Conservation (phyloP, 1,140 invertebrate species). For the Drosophila nigromelanica region DNA sequence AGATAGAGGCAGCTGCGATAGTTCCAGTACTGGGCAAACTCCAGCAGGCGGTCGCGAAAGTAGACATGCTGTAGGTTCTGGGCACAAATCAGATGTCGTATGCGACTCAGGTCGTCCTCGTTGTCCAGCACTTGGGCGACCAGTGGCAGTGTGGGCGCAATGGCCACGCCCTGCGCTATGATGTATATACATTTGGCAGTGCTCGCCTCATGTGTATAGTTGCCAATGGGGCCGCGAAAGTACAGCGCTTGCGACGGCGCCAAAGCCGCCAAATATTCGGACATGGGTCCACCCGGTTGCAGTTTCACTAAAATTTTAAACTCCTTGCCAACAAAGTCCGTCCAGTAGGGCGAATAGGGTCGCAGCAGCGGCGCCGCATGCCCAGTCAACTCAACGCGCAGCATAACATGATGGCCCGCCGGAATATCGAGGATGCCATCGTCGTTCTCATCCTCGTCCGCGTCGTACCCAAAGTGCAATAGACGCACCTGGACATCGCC, state of each 20-base stretch:
- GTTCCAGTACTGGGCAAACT: slow-evolving; percentile 76
- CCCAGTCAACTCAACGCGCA: slow-evolving; percentile 34
- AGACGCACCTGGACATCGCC: slow-evolving; percentile 42
- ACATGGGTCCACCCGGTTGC: slow-evolving; percentile 63
- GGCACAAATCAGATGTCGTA: slow-evolving; percentile 68
- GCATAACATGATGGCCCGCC: slow-evolving; percentile 76
- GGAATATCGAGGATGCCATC: slow-evolving; percentile 67
- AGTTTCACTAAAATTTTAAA: slow-evolving; percentile 79
- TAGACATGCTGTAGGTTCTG: slow-evolving; percentile 62
- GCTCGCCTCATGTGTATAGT: slow-evolving; percentile 42
- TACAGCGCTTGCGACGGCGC: slow-evolving; percentile 51
- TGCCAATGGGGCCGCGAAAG: slow-evolving; percentile 77
- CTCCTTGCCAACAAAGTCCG: slow-evolving; percentile 53
- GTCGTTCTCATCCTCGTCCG: background rate
- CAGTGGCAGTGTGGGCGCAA: slow-evolving; percentile 71
- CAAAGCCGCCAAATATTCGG: slow-evolving; percentile 41
- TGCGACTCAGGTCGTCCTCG: slow-evolving; percentile 72
- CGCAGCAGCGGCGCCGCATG: slow-evolving; percentile 36
- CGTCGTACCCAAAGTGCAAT: slow-evolving; percentile 53
- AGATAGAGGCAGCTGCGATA: slow-evolving; percentile 65
- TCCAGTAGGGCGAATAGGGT: slow-evolving; percentile 79
- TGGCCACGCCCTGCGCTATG: slow-evolving; percentile 74
- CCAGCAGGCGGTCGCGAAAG: slow-evolving; percentile 63
- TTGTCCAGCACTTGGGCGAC: slow-evolving; percentile 67
- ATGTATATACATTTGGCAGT: slow-evolving; percentile 50